Evolutionary conservation across 1,140 invertebrate genomes (phyloP), one percentile per base, ranked within the genome.

Genomic region (Drosophila trapezifrons): DNA sequence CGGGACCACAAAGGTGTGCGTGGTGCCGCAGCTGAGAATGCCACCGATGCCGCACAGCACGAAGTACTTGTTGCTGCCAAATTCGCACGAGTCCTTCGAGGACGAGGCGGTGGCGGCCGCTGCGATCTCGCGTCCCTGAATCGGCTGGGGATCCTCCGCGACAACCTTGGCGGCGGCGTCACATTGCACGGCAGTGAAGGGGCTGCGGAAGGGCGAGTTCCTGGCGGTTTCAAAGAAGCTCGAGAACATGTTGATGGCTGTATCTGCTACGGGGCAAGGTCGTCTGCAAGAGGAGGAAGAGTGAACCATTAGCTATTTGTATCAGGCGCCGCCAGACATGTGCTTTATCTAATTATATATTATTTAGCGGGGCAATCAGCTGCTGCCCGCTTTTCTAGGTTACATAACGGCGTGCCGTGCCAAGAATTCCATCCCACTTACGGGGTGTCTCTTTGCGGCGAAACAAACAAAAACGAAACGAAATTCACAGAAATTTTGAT

Each of bases 31-130:
- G 72, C 98, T 99, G 10, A 99, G 93, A 91, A 99, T 95, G 84
- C 95, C 95, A 82, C 98, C 99, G 80, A 99, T 94, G 69, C 98
- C 98, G 93, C 99, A 99, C 20, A 99, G 93, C 4, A 95, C 94
- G 93, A 98, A 99, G 92, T 98, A 99, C 92, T 99, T 97, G 40
- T 93, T 92, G 3, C 97, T 98, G 20, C 97, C 99, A 94, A 98
- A 99, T 92, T 98, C 97, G 93, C 98, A 98, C 71, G 97, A 97
- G 91, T 96, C 95, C n/a, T 27, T 37, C 80, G 85, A 87, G 9
- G 93, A 29, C 80, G 85, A 87, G 9, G 93, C 91, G 18, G 94
- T 92, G 35, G 94, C 94, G 32, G 95, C 95, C 3, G 94, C 94
- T 49, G 42, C 32, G 10, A 95, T 94, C 47, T 92, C 92, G 20